Base-by-base conservation (phyloP, 2,797 vertebrate genomes). In the Odontamblyopus lacepedii region DNA sequence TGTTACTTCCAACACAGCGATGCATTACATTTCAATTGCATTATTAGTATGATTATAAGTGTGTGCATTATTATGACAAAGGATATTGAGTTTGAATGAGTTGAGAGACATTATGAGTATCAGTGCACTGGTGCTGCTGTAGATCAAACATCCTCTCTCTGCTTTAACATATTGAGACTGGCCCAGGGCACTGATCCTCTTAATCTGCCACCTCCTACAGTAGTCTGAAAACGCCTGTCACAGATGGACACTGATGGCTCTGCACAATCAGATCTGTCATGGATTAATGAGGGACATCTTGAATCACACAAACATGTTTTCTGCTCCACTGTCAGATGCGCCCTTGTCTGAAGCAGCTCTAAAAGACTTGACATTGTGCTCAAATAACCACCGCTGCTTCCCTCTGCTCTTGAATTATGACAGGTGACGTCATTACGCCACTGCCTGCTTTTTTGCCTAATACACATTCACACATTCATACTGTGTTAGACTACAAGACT, bases 181-280 rank as follows among this genome's bases (percentile, higher is more conserved):
- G 44, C 44, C 44, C n/a, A 19, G 62, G 62, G 35, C 62, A 13
- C 64, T 63, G 35, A 32, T 72, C 59, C 53, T 38, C 67, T 53
- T 74, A 70, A 78, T 76, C 71, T 76, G 62, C 78, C 69, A 53
- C 61, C 67, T 75, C 67, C 63, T 71, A 55, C 61, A 70, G 67
- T 63, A 67, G 51, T 51, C 78, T 71, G 48, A 30, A 79, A 72
- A 27, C 35, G 48, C 7, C 8, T 51, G 75, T 80, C 78, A 23
- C 60, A 83, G 75, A 80, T 83, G 79, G 63, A 59, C 18, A 55
- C 48, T 71, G 83, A 81, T 72, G 85, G 85, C 84, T 89, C 88
- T 88, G 81, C 79, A 88, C 85, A 90, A 90, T 93, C 84, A 83
- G 74, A 82, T 79, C 80, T 87, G 89, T 57, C 85, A 71, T 75